Evolutionary conservation across 2,888 invertebrate genomes (phyloP).

Genomic region (Scaeva pyrastri): DNA sequence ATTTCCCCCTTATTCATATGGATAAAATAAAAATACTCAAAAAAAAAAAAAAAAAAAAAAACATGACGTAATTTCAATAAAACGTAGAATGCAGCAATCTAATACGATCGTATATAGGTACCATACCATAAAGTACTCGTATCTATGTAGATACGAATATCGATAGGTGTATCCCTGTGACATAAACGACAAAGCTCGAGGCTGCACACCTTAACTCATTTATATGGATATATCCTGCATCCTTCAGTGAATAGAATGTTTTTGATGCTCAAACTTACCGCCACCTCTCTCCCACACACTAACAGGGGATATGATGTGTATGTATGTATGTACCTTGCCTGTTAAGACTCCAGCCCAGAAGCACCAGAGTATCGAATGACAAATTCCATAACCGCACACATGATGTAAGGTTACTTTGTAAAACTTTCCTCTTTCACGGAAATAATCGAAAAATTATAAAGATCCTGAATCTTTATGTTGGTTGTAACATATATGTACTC

Average conservation of each 20-base stretch:
- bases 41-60: no score
- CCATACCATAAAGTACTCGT: no score
- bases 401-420: slow-evolving; percentile 60
- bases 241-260: not conserved
- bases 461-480: slow-evolving; percentile 35
- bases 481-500: no score
- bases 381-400: slow-evolving; percentile 52
- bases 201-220: slow-evolving; percentile 3
- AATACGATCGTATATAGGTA: no score
- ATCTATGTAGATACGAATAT: no score
- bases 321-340: not conserved
- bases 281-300: not conserved
- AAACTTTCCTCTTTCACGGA: slow-evolving; percentile 47
- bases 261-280: not conserved
- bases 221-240: slow-evolving; percentile 8
- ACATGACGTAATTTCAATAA: no score
- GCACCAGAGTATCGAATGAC: slow-evolving; percentile 35
- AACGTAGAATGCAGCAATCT: no score
- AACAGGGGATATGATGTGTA: no score
- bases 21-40: no score
- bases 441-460: slow-evolving; percentile 70
- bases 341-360: not conserved
- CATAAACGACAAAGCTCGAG: not conserved
- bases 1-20: no score
- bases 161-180: not conserved